These are phyloP conservation scores for Peromyscus maniculatus DNA, from an alignment of 2,113 vertebrate species.

Conservation along the genomic window DNA sequence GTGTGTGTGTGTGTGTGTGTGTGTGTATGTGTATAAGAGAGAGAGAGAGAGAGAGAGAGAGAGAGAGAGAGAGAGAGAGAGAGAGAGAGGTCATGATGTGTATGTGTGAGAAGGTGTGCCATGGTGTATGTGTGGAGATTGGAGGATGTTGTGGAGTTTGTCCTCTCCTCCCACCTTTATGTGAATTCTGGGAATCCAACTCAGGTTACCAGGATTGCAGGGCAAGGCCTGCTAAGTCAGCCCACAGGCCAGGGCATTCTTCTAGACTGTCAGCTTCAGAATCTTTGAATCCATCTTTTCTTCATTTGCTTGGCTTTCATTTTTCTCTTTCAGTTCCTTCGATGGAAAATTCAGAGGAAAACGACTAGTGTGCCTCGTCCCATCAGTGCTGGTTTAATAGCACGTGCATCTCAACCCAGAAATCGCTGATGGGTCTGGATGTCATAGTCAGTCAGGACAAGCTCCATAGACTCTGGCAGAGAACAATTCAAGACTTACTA, in stretches of 20 bases:
- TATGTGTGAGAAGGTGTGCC: neutral
- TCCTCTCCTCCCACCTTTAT: neutral
- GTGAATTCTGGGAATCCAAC: neutral
- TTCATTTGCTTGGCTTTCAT: neutral
- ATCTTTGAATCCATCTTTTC: neutral
- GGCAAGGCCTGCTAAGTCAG: neutral
- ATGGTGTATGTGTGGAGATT: neutral
- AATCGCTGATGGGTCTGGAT: neutral
- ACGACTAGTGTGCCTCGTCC: neutral
- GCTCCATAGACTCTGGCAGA: neutral
- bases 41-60: too few relatives aligned
- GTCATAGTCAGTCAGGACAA: neutral
- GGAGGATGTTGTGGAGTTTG: neutral
- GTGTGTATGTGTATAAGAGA: too few relatives aligned
- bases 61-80: neutral
- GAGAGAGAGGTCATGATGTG: neutral
- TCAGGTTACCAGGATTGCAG: too few relatives aligned
- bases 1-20: too few relatives aligned
- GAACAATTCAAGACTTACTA: neutral
- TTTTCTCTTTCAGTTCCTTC: neutral
- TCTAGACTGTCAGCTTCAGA: conserved; percentile 7
- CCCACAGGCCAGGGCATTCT: neutral
- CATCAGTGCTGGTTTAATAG: neutral
- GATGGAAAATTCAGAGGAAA: neutral
- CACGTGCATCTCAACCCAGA: neutral